Percentiles rank a stretch among this genome's conserved stretches.
Evolutionary conservation across 2,113 vertebrate genomes (phyloP).

Genomic region (Paramormyrops kingsleyae): DNA sequence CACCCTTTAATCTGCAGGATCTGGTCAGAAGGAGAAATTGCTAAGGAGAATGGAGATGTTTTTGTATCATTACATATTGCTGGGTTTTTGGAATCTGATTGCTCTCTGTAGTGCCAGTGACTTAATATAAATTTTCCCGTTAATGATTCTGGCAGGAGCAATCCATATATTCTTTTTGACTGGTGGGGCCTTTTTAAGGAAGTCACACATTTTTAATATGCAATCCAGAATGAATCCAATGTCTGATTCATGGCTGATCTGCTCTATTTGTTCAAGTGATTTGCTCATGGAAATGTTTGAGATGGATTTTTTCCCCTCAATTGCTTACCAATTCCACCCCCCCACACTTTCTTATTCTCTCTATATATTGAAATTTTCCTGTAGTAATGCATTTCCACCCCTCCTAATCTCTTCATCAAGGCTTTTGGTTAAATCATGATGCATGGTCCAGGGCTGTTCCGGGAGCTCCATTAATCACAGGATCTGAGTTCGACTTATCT

Average conservation of each 20-base stretch:
- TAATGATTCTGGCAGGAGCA: constrained; percentile 49
- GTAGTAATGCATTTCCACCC: constrained; percentile 61
- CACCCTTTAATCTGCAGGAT: neutral
- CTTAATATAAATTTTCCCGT: constrained; percentile 56
- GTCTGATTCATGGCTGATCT: constrained; percentile 56
- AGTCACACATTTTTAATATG: constrained; percentile 59
- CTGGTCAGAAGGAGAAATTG: neutral
- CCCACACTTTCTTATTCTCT: constrained; percentile 36
- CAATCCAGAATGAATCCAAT: constrained; percentile 54
- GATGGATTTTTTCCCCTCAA: constrained; percentile 32
- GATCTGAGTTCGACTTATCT: constrained; percentile 74
- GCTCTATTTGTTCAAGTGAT: constrained; percentile 59
- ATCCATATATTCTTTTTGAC: constrained; percentile 48
- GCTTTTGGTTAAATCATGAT: constrained; percentile 86
- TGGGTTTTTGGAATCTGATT: constrained; percentile 26
- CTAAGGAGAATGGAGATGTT: neutral
- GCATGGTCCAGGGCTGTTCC: constrained; percentile 73
- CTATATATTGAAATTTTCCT: constrained; percentile 59
- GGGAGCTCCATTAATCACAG: constrained; percentile 77
- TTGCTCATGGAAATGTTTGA: constrained; percentile 60
- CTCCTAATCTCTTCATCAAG: constrained; percentile 69
- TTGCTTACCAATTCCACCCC: neutral
- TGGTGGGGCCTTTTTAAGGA: constrained; percentile 27
- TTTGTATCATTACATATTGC: neutral
- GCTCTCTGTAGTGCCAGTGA: constrained; percentile 34